Percentiles rank a stretch among this genome's conserved stretches.
phyloP scores from a whole-genome alignment of 2,797 vertebrate genomes.

The Gallinago stenura region DNA sequence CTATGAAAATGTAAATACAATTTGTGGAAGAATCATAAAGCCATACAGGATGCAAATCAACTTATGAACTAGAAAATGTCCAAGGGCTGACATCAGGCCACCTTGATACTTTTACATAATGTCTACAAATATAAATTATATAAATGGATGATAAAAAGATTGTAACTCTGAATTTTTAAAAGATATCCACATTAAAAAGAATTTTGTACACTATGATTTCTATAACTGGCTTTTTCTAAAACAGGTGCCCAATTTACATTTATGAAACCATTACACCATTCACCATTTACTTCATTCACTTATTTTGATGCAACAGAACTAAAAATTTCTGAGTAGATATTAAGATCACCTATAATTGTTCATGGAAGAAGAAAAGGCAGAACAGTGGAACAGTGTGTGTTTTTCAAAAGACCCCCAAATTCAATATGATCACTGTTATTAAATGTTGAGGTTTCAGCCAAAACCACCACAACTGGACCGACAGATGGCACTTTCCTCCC shows the following conservation, averaged over 20 bases:
- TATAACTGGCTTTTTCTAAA: conserved; percentile 45
- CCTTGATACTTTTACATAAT: conserved; percentile 18
- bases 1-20: conserved; percentile 77
- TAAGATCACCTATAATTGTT: neutral
- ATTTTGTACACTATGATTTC: conserved; percentile 21
- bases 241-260: conserved; percentile 40
- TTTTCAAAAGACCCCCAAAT: neutral
- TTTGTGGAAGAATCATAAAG: conserved; percentile 63
- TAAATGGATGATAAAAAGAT: neutral
- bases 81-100: conserved; percentile 13
- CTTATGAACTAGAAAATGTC: conserved; percentile 17
- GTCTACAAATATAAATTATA: neutral
- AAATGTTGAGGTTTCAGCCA: too few relatives aligned
- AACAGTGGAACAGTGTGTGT: neutral
- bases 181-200: conserved; percentile 16
- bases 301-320: neutral
- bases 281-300: neutral
- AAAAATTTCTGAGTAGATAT: neutral
- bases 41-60: conserved; percentile 64
- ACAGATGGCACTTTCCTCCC: too few relatives aligned
- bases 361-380: neutral
- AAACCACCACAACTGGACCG: too few relatives aligned
- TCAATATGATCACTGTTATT: neutral
- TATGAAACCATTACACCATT: conserved; percentile 23
- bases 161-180: conserved; percentile 27